phyloP scores from a whole-genome alignment of 1,140 invertebrate species.

The Cotesia chilonis region DNA sequence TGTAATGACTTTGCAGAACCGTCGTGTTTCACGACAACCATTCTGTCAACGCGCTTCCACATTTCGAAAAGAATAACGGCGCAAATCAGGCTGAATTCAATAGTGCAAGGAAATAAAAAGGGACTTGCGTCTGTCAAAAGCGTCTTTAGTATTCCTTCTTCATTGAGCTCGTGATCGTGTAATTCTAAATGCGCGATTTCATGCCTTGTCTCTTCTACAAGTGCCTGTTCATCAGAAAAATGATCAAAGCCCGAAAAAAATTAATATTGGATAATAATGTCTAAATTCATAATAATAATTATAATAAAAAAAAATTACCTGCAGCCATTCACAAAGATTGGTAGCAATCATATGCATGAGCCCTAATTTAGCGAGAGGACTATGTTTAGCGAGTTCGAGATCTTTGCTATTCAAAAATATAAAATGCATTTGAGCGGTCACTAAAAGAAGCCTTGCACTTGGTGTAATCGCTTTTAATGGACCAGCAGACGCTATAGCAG shows the following conservation, averaged over 20 bases:
- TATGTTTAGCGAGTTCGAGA: constrained; percentile 70
- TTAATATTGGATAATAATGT: neutral
- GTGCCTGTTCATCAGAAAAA: constrained; percentile 48
- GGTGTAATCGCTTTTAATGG: constrained; percentile 69
- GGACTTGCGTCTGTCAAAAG: constrained; percentile 83
- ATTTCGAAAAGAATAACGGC: constrained; percentile 86
- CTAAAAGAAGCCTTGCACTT: constrained; percentile 68
- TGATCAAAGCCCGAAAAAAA: neutral
- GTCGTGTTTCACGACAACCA: constrained; percentile 48
- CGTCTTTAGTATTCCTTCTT: constrained; percentile 71
- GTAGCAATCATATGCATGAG: constrained; percentile 87
- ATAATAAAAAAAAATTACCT: constrained; percentile 62
- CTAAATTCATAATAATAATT: neutral
- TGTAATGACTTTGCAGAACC: constrained; percentile 68
- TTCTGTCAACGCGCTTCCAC: constrained; percentile 75
- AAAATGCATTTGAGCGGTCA: constrained; percentile 74
- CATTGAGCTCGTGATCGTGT: constrained; percentile 55
- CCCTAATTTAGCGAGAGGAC: constrained; percentile 77
- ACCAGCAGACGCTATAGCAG: constrained; percentile 65
- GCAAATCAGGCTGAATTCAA: constrained; percentile 86
- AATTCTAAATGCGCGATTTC: constrained; percentile 74
- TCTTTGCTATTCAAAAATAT: constrained; percentile 73
- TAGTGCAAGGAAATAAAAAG: constrained; percentile 89
- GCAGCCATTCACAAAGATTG: constrained; percentile 83
- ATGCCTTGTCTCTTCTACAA: constrained; percentile 82